Conservation (phyloP, 1,140 invertebrate genomes). For the Bombus superbus region DNA sequence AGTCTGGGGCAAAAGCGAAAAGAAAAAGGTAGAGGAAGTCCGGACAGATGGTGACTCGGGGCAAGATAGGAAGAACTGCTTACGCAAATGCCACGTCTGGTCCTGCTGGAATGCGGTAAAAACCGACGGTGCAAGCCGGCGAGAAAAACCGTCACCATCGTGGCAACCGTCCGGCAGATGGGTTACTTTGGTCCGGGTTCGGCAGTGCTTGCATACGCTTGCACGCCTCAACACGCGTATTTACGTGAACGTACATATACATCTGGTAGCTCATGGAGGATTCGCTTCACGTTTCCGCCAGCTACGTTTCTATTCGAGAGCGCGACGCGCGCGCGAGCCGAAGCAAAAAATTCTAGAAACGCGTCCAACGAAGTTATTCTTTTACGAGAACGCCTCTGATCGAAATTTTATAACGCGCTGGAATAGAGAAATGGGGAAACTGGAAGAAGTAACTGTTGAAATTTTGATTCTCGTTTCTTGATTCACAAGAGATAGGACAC, state of each 20-base stretch:
- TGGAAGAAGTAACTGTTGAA: background rate
- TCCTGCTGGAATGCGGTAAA: conserved; percentile 74
- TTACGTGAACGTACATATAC: conserved; percentile 37
- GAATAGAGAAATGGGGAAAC: background rate
- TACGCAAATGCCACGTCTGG: conserved; percentile 72
- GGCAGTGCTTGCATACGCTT: conserved; percentile 41
- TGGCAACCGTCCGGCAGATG: conserved; percentile 69
- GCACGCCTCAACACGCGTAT: conserved; percentile 2
- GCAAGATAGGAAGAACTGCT: conserved; percentile 65
- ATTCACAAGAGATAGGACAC: background rate
- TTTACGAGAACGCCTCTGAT: conserved; percentile 7
- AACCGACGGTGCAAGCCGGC: conserved; percentile 61
- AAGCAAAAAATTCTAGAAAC: conserved; percentile 4
- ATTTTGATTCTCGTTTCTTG: conserved; percentile 5
- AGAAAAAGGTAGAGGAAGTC: conserved; percentile 62
- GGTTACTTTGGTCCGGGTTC: conserved; percentile 66
- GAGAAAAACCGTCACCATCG: conserved; percentile 66
- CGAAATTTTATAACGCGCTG: conserved; percentile 31
- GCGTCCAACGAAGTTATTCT: conserved; percentile 15
- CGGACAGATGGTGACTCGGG: conserved; percentile 65
- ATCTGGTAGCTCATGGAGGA: conserved; percentile 43
- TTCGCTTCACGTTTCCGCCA: conserved; percentile 49
- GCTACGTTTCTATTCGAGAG: conserved; percentile 9
- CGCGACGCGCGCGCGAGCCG: background rate
- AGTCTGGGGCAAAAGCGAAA: conserved; percentile 1